Evolutionary conservation across 2,888 invertebrate genomes (phyloP).

Genomic region (Papilio elwesi): DNA sequence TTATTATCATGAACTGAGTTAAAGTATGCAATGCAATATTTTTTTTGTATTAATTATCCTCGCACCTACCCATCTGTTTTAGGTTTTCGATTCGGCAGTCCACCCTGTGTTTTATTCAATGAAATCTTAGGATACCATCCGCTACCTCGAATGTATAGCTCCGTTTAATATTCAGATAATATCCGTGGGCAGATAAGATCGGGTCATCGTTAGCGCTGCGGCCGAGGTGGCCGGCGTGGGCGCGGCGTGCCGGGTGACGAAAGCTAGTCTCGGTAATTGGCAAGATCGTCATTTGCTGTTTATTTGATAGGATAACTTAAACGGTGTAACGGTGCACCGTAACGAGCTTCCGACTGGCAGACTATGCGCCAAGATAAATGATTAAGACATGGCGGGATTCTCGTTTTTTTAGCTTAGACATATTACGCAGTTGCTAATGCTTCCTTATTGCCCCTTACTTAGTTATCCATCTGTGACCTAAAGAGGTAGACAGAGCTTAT

Average conservation of each 20-base stretch:
- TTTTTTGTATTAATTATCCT: too few relatives aligned
- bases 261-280: slow-evolving; percentile 37
- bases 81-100: too few relatives aligned
- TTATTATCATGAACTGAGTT: too few relatives aligned
- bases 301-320: slow-evolving; percentile 27
- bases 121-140: background rate
- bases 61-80: too few relatives aligned
- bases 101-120: background rate
- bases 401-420: background rate
- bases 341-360: slow-evolving; percentile 12
- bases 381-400: slow-evolving; percentile 8
- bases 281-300: slow-evolving; percentile 27
- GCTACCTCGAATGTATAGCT: background rate
- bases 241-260: slow-evolving; percentile 33
- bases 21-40: too few relatives aligned
- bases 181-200: slow-evolving; percentile 24
- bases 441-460: background rate
- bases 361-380: background rate
- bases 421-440: background rate
- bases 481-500: too few relatives aligned
- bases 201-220: slow-evolving; percentile 8
- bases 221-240: slow-evolving; percentile 27
- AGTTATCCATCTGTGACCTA: background rate
- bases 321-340: background rate
- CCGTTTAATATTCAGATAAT: slow-evolving; percentile 4